Evolutionary conservation across 92 coral and sea anemone genomes (phyloP), one percentile per base, ranked within the genome.

Genomic region (Zoanthus solanderi): DNA sequence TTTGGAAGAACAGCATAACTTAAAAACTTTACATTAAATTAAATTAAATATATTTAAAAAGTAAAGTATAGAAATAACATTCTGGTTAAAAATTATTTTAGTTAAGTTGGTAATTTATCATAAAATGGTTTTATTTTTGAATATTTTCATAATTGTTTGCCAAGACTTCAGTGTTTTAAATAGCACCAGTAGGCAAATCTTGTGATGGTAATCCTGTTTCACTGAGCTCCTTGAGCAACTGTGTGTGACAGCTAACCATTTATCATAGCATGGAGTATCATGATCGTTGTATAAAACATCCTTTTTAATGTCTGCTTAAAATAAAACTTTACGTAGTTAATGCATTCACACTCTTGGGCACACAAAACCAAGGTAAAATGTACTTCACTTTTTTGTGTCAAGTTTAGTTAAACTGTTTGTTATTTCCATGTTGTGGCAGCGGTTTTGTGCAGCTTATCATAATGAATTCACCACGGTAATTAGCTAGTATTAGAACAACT

Each of bases 191-290:
- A 66, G 85, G 75, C 85, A 65, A 32, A 48, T 28, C 66, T 46
- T 81, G 85, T 81, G 61, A 28, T 29, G 58, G 29, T 16, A 65
- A 6, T 53, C 73, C 5, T 46, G 13, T 17, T 42, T 81, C 16
- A 11, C 14, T 13, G 46, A 44, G 2, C 47, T 6, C 58, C 85
- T 81, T 68, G 32, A 45, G 75, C 85, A 81, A 81, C 85, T 81
- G 85, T 81, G 85, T 81, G 85, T 81, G 85, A 81, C 75, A 65
- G 60, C 60, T 18, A 68, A 7, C 7, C 56, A 45, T 47, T 47
- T 45, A 50, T 37, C 28, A 66, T 63, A 67, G 31, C 60, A 65
- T 81, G 85, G 85, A 81, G 85, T 81, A 81, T 80, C 60, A 45
- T 23, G 56, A 69, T 34, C 8, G 31, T 9, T 69, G 15, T 31